phyloP scores from a whole-genome alignment of 1,140 invertebrate genomes.

The Leptopilina boulardi region DNA sequence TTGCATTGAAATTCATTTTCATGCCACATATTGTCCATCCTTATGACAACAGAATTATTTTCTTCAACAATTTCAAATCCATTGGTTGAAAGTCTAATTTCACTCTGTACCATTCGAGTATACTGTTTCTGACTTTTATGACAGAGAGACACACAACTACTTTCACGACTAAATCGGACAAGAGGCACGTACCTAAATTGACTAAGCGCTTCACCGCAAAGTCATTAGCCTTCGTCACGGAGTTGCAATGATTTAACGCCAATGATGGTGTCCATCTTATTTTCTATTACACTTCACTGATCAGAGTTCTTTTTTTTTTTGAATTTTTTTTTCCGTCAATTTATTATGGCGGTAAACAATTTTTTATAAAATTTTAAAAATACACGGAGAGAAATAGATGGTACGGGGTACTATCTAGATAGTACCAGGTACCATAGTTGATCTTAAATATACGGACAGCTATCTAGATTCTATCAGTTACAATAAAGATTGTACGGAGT shows the following conservation, averaged over 20 bases:
- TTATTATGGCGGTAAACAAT: no score
- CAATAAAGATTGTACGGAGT: no score
- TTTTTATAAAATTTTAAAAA: no score
- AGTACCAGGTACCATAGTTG: no score
- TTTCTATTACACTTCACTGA: neutral
- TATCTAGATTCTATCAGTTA: no score
- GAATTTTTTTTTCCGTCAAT: no score
- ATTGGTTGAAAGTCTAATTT: neutral
- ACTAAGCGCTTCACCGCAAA: conserved; percentile 48
- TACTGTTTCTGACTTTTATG: neutral
- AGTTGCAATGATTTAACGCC: neutral
- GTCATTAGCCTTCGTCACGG: conserved; percentile 56
- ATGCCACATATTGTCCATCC: conserved; percentile 41
- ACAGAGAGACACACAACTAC: neutral
- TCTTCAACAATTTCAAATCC: neutral
- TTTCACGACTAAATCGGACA: neutral
- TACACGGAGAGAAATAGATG: no score
- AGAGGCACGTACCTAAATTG: conserved; percentile 24
- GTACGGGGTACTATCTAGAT: no score
- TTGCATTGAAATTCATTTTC: no score
- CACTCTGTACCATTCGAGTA: neutral
- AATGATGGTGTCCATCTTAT: neutral
- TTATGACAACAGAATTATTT: neutral
- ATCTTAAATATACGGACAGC: no score
- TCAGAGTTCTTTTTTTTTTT: no score